Evolutionary conservation across 2,888 invertebrate species (phyloP).

Genomic region (Sarcophaga subvicina): DNA sequence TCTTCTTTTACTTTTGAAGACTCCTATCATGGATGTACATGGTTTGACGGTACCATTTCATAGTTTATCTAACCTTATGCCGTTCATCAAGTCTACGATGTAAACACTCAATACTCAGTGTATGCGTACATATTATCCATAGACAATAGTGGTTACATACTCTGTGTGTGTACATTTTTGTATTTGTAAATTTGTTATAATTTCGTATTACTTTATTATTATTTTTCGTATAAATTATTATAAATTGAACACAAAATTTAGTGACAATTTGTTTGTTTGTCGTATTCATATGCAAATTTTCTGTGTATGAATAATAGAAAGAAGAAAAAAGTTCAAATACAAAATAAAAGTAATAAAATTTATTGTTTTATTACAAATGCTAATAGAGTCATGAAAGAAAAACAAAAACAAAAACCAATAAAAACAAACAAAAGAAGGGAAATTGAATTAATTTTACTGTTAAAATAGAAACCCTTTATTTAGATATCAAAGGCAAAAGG

Average conservation of each 20-base stretch:
- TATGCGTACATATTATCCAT: neutral
- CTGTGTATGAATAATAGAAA: neutral
- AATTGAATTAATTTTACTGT: constrained; percentile 36
- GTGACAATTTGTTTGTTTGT: constrained; percentile 58
- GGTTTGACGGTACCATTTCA: no score
- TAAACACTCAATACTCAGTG: neutral
- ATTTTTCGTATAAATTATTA: constrained; percentile 48
- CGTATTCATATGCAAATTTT: constrained; percentile 62
- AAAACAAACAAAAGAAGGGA: constrained; percentile 21
- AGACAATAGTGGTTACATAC: neutral
- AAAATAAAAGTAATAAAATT: constrained; percentile 46
- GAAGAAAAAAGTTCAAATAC: neutral
- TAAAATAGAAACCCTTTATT: no score
- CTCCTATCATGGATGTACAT: no score
- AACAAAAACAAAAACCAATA: neutral
- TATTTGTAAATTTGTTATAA: constrained; percentile 62
- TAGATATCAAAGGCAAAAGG: neutral
- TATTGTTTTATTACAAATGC: constrained; percentile 58
- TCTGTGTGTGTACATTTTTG: constrained; percentile 30
- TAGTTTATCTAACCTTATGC: neutral
- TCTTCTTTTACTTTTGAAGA: no score
- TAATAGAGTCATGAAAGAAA: constrained; percentile 46
- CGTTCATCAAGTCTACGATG: neutral
- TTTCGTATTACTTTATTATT: constrained; percentile 48
- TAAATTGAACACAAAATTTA: constrained; percentile 46